These are phyloP conservation scores for Eudasyphora cyanicolor DNA, from an alignment of 2,888 invertebrate genomes.

Conservation along the genomic window DNA sequence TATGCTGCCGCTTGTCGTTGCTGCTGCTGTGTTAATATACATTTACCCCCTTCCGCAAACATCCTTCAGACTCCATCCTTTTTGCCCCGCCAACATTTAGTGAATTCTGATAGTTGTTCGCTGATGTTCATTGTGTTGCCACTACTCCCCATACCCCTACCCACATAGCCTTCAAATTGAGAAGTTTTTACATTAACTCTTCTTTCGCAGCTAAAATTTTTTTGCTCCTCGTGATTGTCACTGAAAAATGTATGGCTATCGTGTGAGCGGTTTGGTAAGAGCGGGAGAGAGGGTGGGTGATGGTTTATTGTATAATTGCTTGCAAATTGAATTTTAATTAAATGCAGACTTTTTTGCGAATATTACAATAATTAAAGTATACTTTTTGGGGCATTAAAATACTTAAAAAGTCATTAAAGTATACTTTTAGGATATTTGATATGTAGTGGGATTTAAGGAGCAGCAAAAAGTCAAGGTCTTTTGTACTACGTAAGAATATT, in stretches of 20 bases:
- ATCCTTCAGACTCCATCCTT: background rate
- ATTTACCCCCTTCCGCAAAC: background rate
- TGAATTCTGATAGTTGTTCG: conserved; percentile 6
- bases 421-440: background rate
- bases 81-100: background rate
- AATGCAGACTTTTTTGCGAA: conserved; percentile 15
- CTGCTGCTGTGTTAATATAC: conserved; percentile 46
- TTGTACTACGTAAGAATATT: too few relatives aligned
- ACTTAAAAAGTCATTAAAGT: background rate
- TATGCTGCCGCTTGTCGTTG: background rate
- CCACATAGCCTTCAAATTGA: background rate
- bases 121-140: background rate
- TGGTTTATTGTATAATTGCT: conserved; percentile 46
- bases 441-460: background rate
- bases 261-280: background rate
- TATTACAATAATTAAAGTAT: conserved; percentile 1
- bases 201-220: background rate
- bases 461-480: background rate
- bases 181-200: conserved; percentile 34
- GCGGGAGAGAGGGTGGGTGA: background rate
- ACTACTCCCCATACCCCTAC: too few relatives aligned
- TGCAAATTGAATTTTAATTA: conserved; percentile 54
- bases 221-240: conserved; percentile 4
- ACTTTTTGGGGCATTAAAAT: conserved; percentile 8
- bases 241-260: background rate